These are phyloP conservation scores for Salvator merianae DNA, from an alignment of 2,113 vertebrate genomes.

Conservation along the genomic window DNA sequence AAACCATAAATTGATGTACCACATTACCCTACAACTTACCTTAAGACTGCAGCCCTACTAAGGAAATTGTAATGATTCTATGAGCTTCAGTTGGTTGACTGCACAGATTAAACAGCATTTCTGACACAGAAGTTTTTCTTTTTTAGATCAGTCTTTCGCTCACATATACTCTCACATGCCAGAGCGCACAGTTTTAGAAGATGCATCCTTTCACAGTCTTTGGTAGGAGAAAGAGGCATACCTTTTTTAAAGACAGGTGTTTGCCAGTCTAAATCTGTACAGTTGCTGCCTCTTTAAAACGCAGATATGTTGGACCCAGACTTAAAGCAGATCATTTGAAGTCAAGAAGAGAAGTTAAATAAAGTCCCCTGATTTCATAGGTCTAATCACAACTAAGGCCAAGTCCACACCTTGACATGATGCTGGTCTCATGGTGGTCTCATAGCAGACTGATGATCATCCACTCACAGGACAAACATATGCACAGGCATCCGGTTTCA, in stretches of 20 bases:
- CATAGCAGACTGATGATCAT: too few relatives aligned
- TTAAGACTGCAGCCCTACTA: not conserved
- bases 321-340: not conserved
- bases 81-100: not conserved
- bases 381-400: too few relatives aligned
- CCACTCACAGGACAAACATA: too few relatives aligned
- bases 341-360: not conserved
- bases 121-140: not conserved
- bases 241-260: not conserved
- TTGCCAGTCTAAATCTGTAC: not conserved
- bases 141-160: too few relatives aligned
- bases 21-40: not conserved
- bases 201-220: not conserved
- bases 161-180: too few relatives aligned
- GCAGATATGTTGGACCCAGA: not conserved
- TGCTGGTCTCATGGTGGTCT: too few relatives aligned
- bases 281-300: too few relatives aligned
- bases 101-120: not conserved
- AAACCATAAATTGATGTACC: not conserved
- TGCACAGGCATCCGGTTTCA: too few relatives aligned
- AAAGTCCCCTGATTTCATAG: too few relatives aligned
- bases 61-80: not conserved
- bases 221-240: too few relatives aligned
- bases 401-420: too few relatives aligned
- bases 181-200: too few relatives aligned